Base-by-base conservation (phyloP, 2,888 invertebrate genomes). In the Diaperis boleti region DNA sequence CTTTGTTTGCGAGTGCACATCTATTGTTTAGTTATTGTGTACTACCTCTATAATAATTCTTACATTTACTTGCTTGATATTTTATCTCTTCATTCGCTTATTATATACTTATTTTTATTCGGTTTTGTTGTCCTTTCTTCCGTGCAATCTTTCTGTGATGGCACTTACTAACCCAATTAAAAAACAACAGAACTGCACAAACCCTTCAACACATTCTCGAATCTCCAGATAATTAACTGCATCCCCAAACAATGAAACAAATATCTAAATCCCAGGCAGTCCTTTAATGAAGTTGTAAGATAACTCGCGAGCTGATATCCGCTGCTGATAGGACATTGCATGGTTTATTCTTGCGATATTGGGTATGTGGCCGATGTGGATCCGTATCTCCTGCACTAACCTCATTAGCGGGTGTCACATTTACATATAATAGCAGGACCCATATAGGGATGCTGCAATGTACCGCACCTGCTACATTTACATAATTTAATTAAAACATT, bases 321-420 rank as follows among this genome's bases (percentile, higher is more conserved):
- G 22, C 57, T 52, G 6, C 59, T 67, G 69, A 69, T 69, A 69
- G 62, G 39, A 56, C 59, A 67, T 67, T 65, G 61, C 64, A 66
- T 72, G 62, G 64, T 68, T 70, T 70, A 71, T 72, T 65, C 66
- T 61, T 55, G 22, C 44, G 62, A 56, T 63, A 63, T 69, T 65
- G 65, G 69, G 70, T 71, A 69, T 72, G 70, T 69, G 69, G 62
- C 63, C 65, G 62, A 68, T 59, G 49, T 69, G 69, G 72, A 72
- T 74, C 73, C 66, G 66, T 72, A 74, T 75, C 73, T 69, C 72
- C 67, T 72, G 59, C 67, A 59, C 66, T 69, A 70, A 69, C 72
- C 74, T 76, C 75, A 76, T 76, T 76, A 76, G 73, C 75, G 74
- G 73, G 72, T 75, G 75, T 75, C 75, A 72, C 73, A 76, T 76